Evolutionary conservation across 1,140 invertebrate genomes (phyloP), one percentile per base, ranked within the genome.

Genomic region (Drosophila kepulauana): DNA sequence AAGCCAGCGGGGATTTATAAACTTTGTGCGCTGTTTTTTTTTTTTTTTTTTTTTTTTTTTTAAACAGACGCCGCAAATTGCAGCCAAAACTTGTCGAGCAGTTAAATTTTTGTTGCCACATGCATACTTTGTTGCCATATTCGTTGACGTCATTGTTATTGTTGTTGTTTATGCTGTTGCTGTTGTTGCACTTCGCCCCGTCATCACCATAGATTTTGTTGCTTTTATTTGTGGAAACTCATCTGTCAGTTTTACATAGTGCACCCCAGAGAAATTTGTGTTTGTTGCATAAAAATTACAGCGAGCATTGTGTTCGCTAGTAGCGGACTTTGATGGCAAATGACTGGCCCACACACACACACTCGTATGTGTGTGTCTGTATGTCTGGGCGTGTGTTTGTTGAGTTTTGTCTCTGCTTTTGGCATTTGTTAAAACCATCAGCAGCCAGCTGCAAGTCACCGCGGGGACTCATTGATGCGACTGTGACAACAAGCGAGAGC

Each of bases 251-350:
- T 87, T 87, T 87, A 84, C 84, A 87, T 87, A 87, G 77, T 88
- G 84, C 85, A 78, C 84, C 85, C 84, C 41, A 78, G 84, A 87
- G 84, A 87, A 87, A 87, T 87, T 87, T 79, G 81, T 84, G 80
- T 88, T 89, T 87, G 84, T 82, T 87, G 84, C 84, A 89, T 87
- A 88, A 84, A 88, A 87, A 87, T 87, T 84, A 87, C 85, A 84
- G 69, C 70, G 73, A 65, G 75, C 82, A 87, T 87, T 87, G 82
- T 87, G 82, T 87, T 87, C 77, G 82, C 84, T 70, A 70, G 63
- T 70, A 70, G 63, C 67, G 56, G 78, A 87, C 84, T 87, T 87
- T 87, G 80, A 87, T 87, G 84, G 80, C 77, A 51, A 73, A 87
- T 79, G 82, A 71, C 73, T 70, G 67, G 28, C 67, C 28, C 81